These are phyloP conservation scores for Cyprinus carpio DNA, from an alignment of 2,113 vertebrate species.

Conservation along the genomic window DNA sequence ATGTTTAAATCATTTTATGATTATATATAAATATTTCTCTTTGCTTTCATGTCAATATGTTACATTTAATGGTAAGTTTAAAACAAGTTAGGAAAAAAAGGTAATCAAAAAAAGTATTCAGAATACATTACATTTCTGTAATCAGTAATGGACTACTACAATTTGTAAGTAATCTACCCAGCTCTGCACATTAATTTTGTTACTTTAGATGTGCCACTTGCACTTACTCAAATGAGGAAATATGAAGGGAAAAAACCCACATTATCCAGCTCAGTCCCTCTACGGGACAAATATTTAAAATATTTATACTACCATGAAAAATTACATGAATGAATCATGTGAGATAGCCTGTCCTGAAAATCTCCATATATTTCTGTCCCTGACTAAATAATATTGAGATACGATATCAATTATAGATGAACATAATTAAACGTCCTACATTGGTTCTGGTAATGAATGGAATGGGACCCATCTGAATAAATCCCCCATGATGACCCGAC, in stretches of 20 bases:
- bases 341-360: conserved; percentile 39
- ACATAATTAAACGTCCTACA: conserved; percentile 64
- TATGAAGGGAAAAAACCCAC: conserved; percentile 51
- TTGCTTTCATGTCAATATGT: too few species aligned
- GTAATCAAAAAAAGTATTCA: too few species aligned
- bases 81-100: too few species aligned
- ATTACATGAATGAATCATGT: conserved; percentile 56
- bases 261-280: conserved; percentile 53
- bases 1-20: too few species aligned
- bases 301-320: conserved; percentile 60
- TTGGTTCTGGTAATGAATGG: conserved; percentile 61
- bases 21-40: too few species aligned
- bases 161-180: neutral
- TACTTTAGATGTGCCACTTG: neutral
- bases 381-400: conserved; percentile 64
- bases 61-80: too few species aligned
- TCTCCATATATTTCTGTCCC: conserved; percentile 54
- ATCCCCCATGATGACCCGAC: neutral
- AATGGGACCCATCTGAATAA: neutral
- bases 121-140: too few species aligned
- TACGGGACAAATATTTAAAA: conserved; percentile 58
- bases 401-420: conserved; percentile 67
- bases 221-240: conserved; percentile 58
- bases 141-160: neutral
- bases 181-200: neutral